Evolutionary conservation across 2,888 invertebrate species (phyloP).

Genomic region (Dynastes tityus): DNA sequence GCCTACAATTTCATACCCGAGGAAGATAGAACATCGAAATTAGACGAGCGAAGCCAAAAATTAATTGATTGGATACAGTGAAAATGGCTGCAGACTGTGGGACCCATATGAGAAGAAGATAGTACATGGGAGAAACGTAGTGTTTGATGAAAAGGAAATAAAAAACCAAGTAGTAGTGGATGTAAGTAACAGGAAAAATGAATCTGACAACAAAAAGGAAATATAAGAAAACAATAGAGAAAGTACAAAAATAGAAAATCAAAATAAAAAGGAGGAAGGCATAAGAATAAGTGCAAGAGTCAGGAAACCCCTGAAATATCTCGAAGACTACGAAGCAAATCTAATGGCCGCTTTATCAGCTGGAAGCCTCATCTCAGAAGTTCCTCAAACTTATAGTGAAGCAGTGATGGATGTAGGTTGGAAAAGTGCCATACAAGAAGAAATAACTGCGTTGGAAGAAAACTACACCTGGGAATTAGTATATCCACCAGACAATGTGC

Average conservation of each 20-base stretch:
- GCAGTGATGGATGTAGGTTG: slow-evolving; percentile 35
- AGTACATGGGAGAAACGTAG: neutral
- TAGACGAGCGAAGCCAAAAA: too few relatives aligned
- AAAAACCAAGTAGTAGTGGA: too few relatives aligned
- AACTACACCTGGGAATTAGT: slow-evolving; percentile 56
- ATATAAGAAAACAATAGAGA: neutral
- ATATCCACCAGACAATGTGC: slow-evolving; percentile 25
- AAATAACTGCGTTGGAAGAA: slow-evolving; percentile 54
- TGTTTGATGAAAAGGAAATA: too few relatives aligned
- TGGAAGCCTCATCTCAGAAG: neutral
- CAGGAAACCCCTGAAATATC: neutral
- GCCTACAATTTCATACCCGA: too few relatives aligned
- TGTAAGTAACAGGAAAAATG: too few relatives aligned
- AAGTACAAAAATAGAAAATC: neutral
- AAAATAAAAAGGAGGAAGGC: too few relatives aligned
- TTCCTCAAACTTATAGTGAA: too few relatives aligned
- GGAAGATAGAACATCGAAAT: too few relatives aligned
- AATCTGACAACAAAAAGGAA: neutral
- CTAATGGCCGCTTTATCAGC: neutral
- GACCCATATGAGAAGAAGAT: neutral
- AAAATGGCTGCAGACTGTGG: neutral
- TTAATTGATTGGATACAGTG: too few relatives aligned
- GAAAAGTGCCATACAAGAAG: slow-evolving; percentile 53
- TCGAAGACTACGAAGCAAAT: neutral
- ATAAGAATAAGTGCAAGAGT: too few relatives aligned